Percentiles rank a stretch among this genome's conserved stretches.
phyloP scores from a whole-genome alignment of 1,140 invertebrate genomes.

The Sycophila sp. region DNA sequence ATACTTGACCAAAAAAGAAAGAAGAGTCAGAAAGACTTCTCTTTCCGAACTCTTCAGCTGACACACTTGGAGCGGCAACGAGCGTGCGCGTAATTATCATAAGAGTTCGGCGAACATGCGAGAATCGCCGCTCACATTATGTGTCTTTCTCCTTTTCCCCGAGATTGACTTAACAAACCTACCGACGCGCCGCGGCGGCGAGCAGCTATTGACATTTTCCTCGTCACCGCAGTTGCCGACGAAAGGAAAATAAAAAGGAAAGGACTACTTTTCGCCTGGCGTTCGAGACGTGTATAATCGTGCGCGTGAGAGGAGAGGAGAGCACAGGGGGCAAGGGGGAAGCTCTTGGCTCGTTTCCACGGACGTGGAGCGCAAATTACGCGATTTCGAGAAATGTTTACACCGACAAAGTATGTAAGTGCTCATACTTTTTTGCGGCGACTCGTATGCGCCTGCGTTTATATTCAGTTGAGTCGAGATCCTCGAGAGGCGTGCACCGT shows the following conservation, averaged over 20 bases:
- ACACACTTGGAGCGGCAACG: background rate
- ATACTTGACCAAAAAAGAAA: no score
- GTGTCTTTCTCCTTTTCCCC: background rate
- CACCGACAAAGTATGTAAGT: no score
- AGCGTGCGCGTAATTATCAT: constrained; percentile 15
- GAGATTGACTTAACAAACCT: constrained; percentile 28
- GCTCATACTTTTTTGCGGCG: background rate
- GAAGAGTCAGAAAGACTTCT: no score
- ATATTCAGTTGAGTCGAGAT: background rate
- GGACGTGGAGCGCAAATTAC: background rate
- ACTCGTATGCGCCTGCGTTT: background rate
- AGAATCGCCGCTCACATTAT: background rate
- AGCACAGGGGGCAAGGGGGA: background rate
- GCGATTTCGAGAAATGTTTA: constrained; percentile 3
- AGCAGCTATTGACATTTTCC: constrained; percentile 21
- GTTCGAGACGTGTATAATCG: background rate
- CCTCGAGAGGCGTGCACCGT: background rate
- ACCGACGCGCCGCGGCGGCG: background rate
- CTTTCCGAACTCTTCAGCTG: no score
- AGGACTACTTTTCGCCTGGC: background rate
- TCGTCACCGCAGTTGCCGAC: background rate
- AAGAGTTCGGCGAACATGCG: constrained; percentile 14
- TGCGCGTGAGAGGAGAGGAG: background rate
- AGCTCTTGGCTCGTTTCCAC: background rate
- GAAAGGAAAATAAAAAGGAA: constrained; percentile 2